phyloP scores from a whole-genome alignment of 1,140 invertebrate genomes.

The Cataglyphis hispanica region DNA sequence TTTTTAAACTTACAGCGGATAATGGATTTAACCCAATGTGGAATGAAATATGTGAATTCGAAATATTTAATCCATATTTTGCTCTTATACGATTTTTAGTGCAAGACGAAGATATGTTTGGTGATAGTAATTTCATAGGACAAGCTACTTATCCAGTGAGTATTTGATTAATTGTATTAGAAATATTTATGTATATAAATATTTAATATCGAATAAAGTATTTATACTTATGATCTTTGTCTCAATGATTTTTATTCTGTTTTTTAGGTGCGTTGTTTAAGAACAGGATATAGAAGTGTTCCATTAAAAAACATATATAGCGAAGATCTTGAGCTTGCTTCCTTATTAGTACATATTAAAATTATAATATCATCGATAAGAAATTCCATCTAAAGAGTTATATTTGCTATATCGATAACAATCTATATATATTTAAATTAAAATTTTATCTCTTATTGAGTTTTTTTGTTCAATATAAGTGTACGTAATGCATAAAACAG shows the following conservation, averaged over 20 bases:
- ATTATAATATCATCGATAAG: constrained; percentile 84
- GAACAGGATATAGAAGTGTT: constrained; percentile 96
- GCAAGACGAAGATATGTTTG: constrained; percentile 99
- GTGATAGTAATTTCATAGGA: constrained; percentile 98
- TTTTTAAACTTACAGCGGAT: constrained; percentile 90
- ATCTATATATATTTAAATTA: constrained; percentile 25
- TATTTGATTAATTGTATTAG: constrained; percentile 56
- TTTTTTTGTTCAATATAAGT: constrained; percentile 27
- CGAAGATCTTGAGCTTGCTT: constrained; percentile 97
- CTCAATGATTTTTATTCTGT: constrained; percentile 50
- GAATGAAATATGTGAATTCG: constrained; percentile 95
- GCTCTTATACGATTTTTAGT: constrained; percentile 97
- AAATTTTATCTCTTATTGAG: constrained; percentile 13
- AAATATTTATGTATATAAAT: neutral
- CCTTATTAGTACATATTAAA: constrained; percentile 94
- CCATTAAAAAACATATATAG: constrained; percentile 96
- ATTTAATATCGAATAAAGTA: constrained; percentile 6
- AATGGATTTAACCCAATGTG: constrained; percentile 99
- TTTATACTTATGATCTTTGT: constrained; percentile 15
- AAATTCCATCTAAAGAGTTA: neutral
- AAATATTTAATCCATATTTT: constrained; percentile 95
- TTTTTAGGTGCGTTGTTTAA: constrained; percentile 89
- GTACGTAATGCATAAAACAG: constrained; percentile 48
- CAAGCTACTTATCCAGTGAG: constrained; percentile 97
- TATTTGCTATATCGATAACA: neutral